A percentile compares a stretch with the other conserved stretches of the same genome.
Conservation (phyloP, 2,797 vertebrate species). For the Gallinago nigripennis region DNA sequence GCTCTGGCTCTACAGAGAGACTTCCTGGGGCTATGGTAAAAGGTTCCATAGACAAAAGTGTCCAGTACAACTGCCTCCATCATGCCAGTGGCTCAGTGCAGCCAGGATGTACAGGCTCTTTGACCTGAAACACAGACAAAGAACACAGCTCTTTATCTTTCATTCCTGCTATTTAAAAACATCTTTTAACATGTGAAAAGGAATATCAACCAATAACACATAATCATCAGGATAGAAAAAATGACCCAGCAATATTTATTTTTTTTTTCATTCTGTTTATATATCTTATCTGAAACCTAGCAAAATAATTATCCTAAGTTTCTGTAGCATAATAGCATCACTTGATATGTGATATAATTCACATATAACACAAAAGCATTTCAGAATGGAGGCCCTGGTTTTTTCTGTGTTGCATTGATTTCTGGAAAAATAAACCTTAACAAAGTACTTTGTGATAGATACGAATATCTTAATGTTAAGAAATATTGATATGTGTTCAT, state of each 20-base stretch:
- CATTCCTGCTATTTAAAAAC: not conserved
- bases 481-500: not conserved
- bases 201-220: not conserved
- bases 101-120: not conserved
- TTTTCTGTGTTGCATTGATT: not conserved
- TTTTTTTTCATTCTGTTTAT: not conserved
- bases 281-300: not conserved
- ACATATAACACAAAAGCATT: not conserved
- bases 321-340: not conserved
- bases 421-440: not conserved
- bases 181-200: not conserved
- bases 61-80: not conserved
- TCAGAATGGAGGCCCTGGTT: not conserved
- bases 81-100: not conserved
- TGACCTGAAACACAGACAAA: not conserved
- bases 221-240: not conserved
- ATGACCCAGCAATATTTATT: not conserved
- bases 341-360: not conserved
- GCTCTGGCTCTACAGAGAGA: not conserved
- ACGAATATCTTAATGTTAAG: not conserved
- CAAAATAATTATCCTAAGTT: not conserved
- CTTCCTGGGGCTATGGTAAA: not conserved
- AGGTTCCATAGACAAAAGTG: not conserved
- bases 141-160: not conserved
- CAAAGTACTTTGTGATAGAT: conserved; percentile 25